Evolutionary conservation across 2,888 invertebrate genomes (phyloP), one percentile per base, ranked within the genome.

Genomic region (Cartodere bifasciata): DNA sequence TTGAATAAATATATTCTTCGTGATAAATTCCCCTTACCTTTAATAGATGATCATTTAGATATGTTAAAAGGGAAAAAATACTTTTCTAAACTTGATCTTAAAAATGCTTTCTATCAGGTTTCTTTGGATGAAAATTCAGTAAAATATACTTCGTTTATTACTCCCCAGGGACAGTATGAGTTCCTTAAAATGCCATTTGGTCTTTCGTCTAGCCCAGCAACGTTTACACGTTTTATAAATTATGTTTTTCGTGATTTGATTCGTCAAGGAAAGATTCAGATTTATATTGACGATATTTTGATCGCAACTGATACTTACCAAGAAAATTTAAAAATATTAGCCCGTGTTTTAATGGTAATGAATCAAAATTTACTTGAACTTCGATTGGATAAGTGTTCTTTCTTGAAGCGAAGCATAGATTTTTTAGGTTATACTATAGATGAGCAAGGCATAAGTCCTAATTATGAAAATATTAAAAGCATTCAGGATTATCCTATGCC

Each of bases 1-100:
- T 27, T 52, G 13, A 50, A 51, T 29, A 42, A 41, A 29, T 34
- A 42, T 6, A 47, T 43, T 5, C 31, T 45, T 14, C 40, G 36
- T 25, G 44, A 49, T 25, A 40, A 46, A 12, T 49, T 40, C 23
- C 45, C 47, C 2, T n/a, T 40, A 3, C 49, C 48, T 1, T 13
- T 49, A 4, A 46, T 50, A n/a, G 47, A 49, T 14, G 49, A 49
- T 23, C 40, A 46, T 4, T 9, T 45, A 16, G 44, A 47, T 20
- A 26, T 31, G 7, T 25, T 47, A 13, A 31, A 34, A 2, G 32
- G 34, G 10, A 36, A 46, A 25, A 35, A 23, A 15, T 41, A 34
- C 29, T 45, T 40, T 26, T 38, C 37, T 2, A 34, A 23, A 3
- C 21, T 47, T 7, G 43, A 46, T 31, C 29, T 46, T 4, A 40